These are phyloP conservation scores for Ceriagrion tenellum DNA, from an alignment of 2,888 invertebrate species.

Conservation along the genomic window DNA sequence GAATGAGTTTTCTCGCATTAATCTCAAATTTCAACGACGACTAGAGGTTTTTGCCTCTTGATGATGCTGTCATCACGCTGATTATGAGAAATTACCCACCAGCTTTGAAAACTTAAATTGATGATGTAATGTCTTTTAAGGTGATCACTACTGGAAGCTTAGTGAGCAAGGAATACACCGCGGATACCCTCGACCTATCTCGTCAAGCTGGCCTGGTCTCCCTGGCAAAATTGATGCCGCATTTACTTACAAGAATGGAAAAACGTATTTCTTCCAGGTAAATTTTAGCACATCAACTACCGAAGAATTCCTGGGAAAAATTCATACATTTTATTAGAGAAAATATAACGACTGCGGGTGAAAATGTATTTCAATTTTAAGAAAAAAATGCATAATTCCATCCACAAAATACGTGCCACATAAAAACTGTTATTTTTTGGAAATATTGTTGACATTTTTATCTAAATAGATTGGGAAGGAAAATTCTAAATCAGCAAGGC, in stretches of 20 bases:
- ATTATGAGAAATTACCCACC: no score
- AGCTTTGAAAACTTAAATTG: no score
- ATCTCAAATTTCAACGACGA: neutral
- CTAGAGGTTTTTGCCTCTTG: neutral
- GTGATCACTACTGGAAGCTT: constrained; percentile 92
- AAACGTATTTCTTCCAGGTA: constrained; percentile 98
- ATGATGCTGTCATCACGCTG: no score
- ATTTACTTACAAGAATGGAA: constrained; percentile 94
- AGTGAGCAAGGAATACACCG: constrained; percentile 91
- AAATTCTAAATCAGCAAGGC: neutral
- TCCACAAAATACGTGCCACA: constrained; percentile 46
- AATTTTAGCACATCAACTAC: neutral
- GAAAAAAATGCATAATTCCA: neutral
- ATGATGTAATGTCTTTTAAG: constrained; percentile 76
- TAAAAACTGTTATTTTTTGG: neutral
- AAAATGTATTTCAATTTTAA: neutral
- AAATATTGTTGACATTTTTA: neutral
- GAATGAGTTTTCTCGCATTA: neutral
- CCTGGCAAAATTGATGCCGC: constrained; percentile 95
- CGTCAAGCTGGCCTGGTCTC: constrained; percentile 90
- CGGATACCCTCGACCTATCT: constrained; percentile 92
- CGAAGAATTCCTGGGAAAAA: neutral
- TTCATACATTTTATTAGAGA: neutral
- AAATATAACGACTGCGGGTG: neutral
- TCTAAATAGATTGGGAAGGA: neutral